phyloP scores from a whole-genome alignment of 2,888 invertebrate genomes.

The Galeopsomyia nigrocyanea region DNA sequence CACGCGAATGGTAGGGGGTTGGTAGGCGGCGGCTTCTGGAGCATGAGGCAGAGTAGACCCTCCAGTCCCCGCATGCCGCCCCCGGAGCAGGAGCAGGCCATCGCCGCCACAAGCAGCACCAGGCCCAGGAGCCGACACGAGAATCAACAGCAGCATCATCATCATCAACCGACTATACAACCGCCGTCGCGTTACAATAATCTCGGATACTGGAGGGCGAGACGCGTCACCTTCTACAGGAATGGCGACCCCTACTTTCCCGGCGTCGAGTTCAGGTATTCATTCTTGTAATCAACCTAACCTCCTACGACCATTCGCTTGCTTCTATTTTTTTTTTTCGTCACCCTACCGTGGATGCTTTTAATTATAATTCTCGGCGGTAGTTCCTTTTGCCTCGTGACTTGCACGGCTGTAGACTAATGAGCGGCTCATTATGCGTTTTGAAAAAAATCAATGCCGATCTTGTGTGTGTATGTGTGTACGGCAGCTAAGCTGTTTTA shows the following conservation, averaged over 20 bases:
- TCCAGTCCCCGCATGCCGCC: constrained; percentile 72
- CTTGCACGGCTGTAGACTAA: not conserved
- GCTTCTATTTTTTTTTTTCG: no score
- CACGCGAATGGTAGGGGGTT: constrained; percentile 9
- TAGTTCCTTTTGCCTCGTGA: no score
- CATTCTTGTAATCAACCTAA: no score
- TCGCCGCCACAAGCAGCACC: constrained; percentile 66
- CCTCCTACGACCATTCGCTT: no score
- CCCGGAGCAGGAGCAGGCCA: constrained; percentile 69
- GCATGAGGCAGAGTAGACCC: constrained; percentile 70
- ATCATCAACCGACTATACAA: constrained; percentile 57
- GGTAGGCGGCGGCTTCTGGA: constrained; percentile 69
- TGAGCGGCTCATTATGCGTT: not conserved
- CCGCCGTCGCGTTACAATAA: constrained; percentile 77
- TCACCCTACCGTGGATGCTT: no score
- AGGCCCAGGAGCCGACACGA: constrained; percentile 74
- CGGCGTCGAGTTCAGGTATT: constrained; percentile 82
- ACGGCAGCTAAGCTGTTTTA: not conserved
- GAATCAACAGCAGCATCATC: constrained; percentile 62
- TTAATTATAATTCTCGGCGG: no score
- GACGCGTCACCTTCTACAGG: constrained; percentile 90
- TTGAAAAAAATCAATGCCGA: constrained; percentile 5
- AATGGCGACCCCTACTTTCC: constrained; percentile 95
- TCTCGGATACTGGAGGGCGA: constrained; percentile 88
- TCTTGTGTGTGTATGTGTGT: not conserved